phyloP scores from a whole-genome alignment of 2,888 invertebrate genomes.

The Aphodius granarius region DNA sequence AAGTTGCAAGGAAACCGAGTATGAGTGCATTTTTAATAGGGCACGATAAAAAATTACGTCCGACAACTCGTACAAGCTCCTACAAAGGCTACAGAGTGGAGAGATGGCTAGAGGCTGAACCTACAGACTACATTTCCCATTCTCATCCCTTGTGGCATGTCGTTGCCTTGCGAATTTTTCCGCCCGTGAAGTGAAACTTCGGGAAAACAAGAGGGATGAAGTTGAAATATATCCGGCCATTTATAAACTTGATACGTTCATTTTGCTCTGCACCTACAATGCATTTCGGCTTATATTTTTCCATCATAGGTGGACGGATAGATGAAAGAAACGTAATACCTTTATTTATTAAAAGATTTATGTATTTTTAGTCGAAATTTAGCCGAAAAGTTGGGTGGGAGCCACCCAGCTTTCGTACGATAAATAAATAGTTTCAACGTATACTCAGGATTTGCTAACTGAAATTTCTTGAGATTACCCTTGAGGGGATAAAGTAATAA shows the following conservation, averaged over 20 bases:
- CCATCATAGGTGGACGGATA: background rate
- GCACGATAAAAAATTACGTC: background rate
- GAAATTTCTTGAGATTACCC: too few relatives aligned
- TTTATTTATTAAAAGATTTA: background rate
- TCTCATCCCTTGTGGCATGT: background rate
- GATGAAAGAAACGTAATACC: background rate
- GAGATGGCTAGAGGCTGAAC: too few relatives aligned
- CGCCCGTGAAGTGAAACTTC: background rate
- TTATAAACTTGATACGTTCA: slow-evolving; percentile 3
- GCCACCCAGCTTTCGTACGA: too few relatives aligned
- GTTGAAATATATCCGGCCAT: slow-evolving; percentile 7
- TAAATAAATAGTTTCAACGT: too few relatives aligned
- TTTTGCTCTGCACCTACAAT: background rate
- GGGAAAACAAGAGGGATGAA: background rate
- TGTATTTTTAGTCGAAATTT: too few relatives aligned
- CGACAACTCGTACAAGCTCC: background rate
- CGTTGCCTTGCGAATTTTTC: background rate
- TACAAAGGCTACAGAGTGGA: too few relatives aligned
- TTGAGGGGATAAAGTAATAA: background rate
- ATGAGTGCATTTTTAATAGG: background rate
- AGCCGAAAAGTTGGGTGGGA: too few relatives aligned
- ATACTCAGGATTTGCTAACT: too few relatives aligned
- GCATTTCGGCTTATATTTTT: background rate
- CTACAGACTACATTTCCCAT: background rate
- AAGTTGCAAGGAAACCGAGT: background rate